Evolutionary conservation across 2,797 vertebrate genomes (phyloP).

Genomic region (Spea hammondii): DNA sequence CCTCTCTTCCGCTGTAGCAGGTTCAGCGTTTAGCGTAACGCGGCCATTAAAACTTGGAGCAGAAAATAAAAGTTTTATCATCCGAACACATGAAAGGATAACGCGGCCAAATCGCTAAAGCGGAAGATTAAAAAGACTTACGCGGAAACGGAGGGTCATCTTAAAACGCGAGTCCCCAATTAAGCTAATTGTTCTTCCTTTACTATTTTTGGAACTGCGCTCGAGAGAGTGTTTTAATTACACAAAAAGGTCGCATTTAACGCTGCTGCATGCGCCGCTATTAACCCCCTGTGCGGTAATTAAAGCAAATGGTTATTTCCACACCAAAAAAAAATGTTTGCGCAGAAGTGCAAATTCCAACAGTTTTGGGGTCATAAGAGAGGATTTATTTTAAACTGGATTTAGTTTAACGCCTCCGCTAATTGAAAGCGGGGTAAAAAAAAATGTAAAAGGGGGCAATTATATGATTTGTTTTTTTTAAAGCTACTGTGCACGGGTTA

Average conservation of each 20-base stretch:
- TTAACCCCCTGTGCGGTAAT: not conserved
- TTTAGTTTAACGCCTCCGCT: no score
- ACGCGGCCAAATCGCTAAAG: not conserved
- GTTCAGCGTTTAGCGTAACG: no score
- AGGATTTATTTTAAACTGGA: no score
- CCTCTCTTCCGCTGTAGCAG: no score
- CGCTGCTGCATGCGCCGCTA: not conserved
- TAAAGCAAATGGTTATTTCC: not conserved
- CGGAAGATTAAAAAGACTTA: not conserved
- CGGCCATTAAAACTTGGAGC: not conserved
- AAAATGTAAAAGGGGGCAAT: no score
- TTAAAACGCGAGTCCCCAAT: not conserved
- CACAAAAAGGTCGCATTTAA: not conserved
- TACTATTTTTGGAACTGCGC: not conserved
- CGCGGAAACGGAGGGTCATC: not conserved
- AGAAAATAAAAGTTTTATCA: slow-evolving; percentile 1
- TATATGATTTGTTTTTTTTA: not conserved
- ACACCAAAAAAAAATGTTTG: no score
- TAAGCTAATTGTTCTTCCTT: not conserved
- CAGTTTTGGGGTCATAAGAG: no score
- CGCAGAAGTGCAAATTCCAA: no score
- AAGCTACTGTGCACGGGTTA: not conserved
- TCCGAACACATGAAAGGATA: not conserved
- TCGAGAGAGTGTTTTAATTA: not conserved
- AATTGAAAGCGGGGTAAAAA: no score